phyloP scores from a whole-genome alignment of 2,888 invertebrate genomes.

The Ormyrus thymus region DNA sequence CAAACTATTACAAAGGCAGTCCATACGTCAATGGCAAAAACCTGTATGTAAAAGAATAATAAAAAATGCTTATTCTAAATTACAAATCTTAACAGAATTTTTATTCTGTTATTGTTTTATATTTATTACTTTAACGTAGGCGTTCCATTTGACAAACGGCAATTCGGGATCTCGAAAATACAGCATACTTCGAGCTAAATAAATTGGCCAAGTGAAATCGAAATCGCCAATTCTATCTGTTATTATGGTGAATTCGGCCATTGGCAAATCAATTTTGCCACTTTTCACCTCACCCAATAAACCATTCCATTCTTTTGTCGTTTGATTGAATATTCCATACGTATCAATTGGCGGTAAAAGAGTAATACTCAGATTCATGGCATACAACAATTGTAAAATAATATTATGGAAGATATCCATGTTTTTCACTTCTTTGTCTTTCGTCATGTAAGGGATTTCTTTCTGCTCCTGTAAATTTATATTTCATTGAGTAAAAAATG shows the following conservation, averaged over 20 bases:
- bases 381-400: neutral
- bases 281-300: conserved; percentile 60
- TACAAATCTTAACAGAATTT: too few species aligned
- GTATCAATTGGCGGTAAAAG: neutral
- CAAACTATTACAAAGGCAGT: too few species aligned
- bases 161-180: conserved; percentile 58
- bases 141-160: conserved; percentile 61
- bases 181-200: conserved; percentile 57
- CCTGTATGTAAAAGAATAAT: too few species aligned
- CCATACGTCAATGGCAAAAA: too few species aligned
- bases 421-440: too few species aligned
- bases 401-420: neutral
- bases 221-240: conserved; percentile 57
- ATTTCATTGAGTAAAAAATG: too few species aligned
- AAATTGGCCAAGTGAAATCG: conserved; percentile 66
- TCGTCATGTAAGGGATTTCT: too few species aligned
- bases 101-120: neutral
- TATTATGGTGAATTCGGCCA: conserved; percentile 64
- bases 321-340: conserved; percentile 52
- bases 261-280: conserved; percentile 62
- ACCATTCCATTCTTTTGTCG: conserved; percentile 62
- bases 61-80: too few species aligned
- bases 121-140: conserved; percentile 62
- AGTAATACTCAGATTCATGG: conserved; percentile 1
- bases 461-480: too few species aligned